phyloP scores from a whole-genome alignment of 2,113 vertebrate genomes.

The Syrmaticus mikado region DNA sequence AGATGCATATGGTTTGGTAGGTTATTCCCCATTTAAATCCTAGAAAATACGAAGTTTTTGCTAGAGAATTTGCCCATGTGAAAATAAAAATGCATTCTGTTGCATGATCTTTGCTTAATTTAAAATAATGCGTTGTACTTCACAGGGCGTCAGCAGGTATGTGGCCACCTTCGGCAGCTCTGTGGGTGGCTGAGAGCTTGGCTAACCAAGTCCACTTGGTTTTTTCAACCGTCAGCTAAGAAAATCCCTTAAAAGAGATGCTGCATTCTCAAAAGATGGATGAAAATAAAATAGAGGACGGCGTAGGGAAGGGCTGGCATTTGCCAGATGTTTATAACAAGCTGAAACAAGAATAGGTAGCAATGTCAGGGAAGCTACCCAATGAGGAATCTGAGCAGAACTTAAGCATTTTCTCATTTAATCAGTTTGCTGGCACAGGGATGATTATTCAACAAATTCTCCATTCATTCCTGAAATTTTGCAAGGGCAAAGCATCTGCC shows the following conservation, averaged over 20 bases:
- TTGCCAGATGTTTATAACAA: neutral
- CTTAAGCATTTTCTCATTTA: neutral
- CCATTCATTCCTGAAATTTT: neutral
- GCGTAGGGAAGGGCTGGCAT: neutral
- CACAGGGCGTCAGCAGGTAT: neutral
- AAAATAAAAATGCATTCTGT: neutral
- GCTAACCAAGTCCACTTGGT: neutral
- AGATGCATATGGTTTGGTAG: neutral
- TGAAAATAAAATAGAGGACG: neutral
- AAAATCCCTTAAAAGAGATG: neutral
- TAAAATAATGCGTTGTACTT: neutral
- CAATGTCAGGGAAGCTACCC: neutral
- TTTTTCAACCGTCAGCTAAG: neutral
- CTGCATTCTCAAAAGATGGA: neutral
- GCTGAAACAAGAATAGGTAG: neutral
- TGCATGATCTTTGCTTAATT: neutral
- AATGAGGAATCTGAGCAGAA: neutral
- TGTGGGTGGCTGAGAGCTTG: neutral
- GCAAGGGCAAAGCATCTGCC: neutral
- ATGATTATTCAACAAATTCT: neutral
- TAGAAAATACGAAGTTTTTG: neutral
- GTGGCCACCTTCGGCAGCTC: neutral
- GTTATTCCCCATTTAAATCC: neutral
- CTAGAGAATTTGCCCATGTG: neutral
- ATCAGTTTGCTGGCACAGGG: neutral